Percentiles rank a stretch among this genome's conserved stretches.
phyloP scores from a whole-genome alignment of 1,140 invertebrate species.

The Aporrectodea caliginosa region DNA sequence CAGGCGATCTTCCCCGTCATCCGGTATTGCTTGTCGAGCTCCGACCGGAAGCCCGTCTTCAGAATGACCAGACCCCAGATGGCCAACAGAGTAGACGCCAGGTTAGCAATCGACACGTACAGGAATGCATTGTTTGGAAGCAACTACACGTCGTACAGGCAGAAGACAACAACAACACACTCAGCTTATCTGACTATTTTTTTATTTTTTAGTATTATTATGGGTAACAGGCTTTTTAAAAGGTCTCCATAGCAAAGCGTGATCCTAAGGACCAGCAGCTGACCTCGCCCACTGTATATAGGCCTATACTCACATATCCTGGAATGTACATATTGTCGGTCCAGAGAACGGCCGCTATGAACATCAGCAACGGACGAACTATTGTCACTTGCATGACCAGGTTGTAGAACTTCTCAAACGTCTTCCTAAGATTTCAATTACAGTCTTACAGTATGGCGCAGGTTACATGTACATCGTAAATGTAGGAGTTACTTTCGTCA shows the following conservation, averaged over 20 bases:
- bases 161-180: too few relatives aligned
- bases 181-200: too few relatives aligned
- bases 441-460: too few relatives aligned
- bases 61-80: constrained; percentile 12
- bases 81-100: constrained; percentile 5
- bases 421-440: background rate
- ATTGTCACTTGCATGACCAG: constrained; percentile 6
- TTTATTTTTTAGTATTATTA: too few relatives aligned
- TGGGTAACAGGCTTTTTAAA: too few relatives aligned
- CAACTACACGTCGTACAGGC: background rate
- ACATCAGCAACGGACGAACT: constrained; percentile 2
- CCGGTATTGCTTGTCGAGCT: background rate
- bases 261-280: too few relatives aligned
- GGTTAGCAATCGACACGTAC: background rate
- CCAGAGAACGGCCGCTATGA: constrained; percentile 4
- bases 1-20: constrained; percentile 1
- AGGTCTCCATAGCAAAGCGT: too few relatives aligned
- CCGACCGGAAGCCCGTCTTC: background rate
- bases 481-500: too few relatives aligned
- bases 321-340: constrained; percentile 4
- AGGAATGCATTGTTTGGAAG: constrained; percentile 1
- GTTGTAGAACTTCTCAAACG: background rate
- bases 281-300: too few relatives aligned
- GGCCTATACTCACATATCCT: background rate
- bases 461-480: too few relatives aligned